Evolutionary conservation across 1,140 invertebrate genomes (phyloP).

Genomic region (Bactericera cockerelli): DNA sequence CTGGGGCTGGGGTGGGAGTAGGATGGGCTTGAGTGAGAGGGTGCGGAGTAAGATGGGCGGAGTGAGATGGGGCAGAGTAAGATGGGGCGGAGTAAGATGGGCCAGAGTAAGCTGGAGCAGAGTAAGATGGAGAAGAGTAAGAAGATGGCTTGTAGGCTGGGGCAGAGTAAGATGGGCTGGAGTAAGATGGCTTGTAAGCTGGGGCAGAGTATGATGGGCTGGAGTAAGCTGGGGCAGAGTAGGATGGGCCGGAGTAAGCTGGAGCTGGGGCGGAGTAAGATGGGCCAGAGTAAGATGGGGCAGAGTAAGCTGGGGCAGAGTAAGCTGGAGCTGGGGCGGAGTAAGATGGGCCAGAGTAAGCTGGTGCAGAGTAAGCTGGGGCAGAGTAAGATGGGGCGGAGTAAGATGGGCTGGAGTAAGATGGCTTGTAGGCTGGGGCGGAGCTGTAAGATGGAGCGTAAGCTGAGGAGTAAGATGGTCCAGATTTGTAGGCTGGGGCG

Average conservation of each 20-base stretch:
- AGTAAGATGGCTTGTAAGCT: no score
- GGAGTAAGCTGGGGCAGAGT: slow-evolving; percentile 15
- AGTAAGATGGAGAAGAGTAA: neutral
- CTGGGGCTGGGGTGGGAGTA: slow-evolving; percentile 1
- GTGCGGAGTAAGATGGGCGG: slow-evolving; percentile 1
- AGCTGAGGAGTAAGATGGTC: slow-evolving; percentile 18
- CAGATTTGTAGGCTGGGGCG: slow-evolving; percentile 22
- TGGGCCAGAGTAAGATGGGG: slow-evolving; percentile 13
- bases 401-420: slow-evolving; percentile 14
- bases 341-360: slow-evolving; percentile 14
- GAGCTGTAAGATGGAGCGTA: slow-evolving; percentile 14
- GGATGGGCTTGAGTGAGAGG: neutral
- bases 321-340: slow-evolving; percentile 14
- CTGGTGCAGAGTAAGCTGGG: no score
- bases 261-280: slow-evolving; percentile 10
- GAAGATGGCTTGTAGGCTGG: slow-evolving; percentile 13
- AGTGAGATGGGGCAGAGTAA: slow-evolving; percentile 5
- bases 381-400: slow-evolving; percentile 15
- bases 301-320: slow-evolving; percentile 15
- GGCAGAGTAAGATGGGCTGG: neutral
- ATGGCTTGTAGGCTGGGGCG: neutral
- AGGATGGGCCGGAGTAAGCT: slow-evolving; percentile 11
- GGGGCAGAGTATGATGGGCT: neutral
- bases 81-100: neutral
- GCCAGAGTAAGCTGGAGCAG: neutral